These are phyloP conservation scores for Xiphophorus couchianus DNA, from an alignment of 2,113 vertebrate genomes.

Conservation along the genomic window DNA sequence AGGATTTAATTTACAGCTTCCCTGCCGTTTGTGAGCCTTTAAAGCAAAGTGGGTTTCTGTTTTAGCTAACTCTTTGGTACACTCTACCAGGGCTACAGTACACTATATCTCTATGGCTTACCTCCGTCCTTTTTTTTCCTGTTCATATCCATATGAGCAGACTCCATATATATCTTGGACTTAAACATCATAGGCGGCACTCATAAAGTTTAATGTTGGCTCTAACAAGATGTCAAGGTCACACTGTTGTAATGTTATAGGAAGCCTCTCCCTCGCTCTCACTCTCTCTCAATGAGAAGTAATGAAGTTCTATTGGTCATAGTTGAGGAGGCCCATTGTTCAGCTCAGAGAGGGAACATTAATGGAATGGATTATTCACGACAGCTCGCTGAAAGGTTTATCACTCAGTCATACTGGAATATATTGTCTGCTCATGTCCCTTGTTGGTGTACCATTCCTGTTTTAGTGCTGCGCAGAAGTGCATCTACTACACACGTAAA, in stretches of 20 bases:
- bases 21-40: constrained; percentile 42
- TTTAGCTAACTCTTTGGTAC: constrained; percentile 5
- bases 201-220: constrained; percentile 73
- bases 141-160: constrained; percentile 54
- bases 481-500: constrained; percentile 13
- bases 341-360: constrained; percentile 49
- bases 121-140: neutral
- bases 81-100: constrained; percentile 16
- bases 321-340: constrained; percentile 63
- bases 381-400: constrained; percentile 71
- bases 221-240: constrained; percentile 79
- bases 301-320: constrained; percentile 70
- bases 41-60: constrained; percentile 44
- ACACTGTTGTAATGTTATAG: constrained; percentile 60
- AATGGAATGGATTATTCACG: constrained; percentile 72
- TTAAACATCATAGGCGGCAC: constrained; percentile 59
- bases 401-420: constrained; percentile 61
- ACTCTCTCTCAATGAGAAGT: constrained; percentile 57
- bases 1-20: constrained; percentile 34
- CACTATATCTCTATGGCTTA: constrained; percentile 29
- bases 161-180: constrained; percentile 61
- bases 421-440: constrained; percentile 48
- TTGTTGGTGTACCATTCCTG: constrained; percentile 37
- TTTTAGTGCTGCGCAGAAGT: constrained; percentile 9
- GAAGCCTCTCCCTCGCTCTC: constrained; percentile 40